Evolutionary conservation across 2,888 invertebrate species (phyloP), one percentile per base, ranked within the genome.

Genomic region (Nomada ruficornis): DNA sequence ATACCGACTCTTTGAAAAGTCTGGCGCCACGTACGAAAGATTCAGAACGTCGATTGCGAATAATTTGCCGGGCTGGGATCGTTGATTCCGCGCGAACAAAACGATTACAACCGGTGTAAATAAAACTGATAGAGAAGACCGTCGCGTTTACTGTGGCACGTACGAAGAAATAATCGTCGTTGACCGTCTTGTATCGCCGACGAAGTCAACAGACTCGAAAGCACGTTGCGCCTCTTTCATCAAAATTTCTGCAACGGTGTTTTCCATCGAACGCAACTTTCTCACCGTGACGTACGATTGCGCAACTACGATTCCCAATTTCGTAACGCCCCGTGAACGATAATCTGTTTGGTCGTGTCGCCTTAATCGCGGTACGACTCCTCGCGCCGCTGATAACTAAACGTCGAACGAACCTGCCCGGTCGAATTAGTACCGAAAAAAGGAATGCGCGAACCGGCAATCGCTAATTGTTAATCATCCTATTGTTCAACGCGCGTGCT

Each of bases 261-360:
- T 55, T 57, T 26, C 42, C 47, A n/a, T 20, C 42, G 23, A 54
- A 29, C 69, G 15, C 55, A 77, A 20, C 55, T 64, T n/a, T 52
- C 15, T 47, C 77, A 64, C 47, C 63, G 74, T 60, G 79, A 65
- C 57, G 62, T 42, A 54, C 64, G 20, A 60, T 87, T 87, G 84
- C 84, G 84, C 77, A 87, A 87, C 73, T 10, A 55, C 44, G 57
- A 29, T 70, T 36, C 82, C 52, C 68, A 62, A 57, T 86, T 86
- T 81, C 77, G 68, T 64, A 84, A 84, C 50, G 69, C 76, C 44
- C 76, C 64, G 67, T 55, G 50, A 55, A 55, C 42, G 52, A 73
- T 59, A 70, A 82, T 77, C 62, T 44, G n/a, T 52, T 7, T n/a
- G n/a, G 20, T 18, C 57, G 11, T 62, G 71, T 55, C 57, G 42